A percentile compares a stretch with the other conserved stretches of the same genome.
Conservation (phyloP, 2,888 invertebrate species). For the Anagyrus pseudococci region DNA sequence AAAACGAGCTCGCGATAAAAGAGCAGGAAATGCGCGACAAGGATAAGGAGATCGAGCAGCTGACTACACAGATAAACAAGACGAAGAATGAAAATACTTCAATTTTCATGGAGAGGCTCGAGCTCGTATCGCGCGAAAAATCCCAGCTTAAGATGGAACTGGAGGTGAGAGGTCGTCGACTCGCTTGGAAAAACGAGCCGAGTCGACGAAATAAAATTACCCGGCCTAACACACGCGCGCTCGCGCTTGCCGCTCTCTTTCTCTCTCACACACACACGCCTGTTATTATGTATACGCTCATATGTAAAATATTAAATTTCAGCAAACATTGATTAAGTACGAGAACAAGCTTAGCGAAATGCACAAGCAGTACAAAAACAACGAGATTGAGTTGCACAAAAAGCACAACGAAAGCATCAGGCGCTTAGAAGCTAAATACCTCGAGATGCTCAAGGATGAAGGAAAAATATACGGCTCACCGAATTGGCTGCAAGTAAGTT, state of each 20-base stretch:
- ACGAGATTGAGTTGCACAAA: conserved; percentile 37
- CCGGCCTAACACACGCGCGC: neutral
- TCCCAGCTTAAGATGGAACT: conserved; percentile 33
- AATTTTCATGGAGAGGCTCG: conserved; percentile 27
- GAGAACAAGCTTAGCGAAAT: conserved; percentile 42
- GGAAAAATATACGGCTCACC: conserved; percentile 4
- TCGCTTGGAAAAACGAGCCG: neutral
- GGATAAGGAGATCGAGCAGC: conserved; percentile 40
- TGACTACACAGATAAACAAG: conserved; percentile 23
- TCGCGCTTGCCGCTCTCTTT: too few relatives aligned
- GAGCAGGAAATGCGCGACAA: conserved; percentile 41
- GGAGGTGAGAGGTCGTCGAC: conserved; percentile 24
- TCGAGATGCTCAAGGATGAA: conserved; percentile 28
- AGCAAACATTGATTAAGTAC: conserved; percentile 41
- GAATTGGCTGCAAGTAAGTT: conserved; percentile 28
- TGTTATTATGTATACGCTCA: too few relatives aligned
- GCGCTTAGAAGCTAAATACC: conserved; percentile 45
- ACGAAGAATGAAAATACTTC: conserved; percentile 10
- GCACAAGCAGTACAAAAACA: conserved; percentile 32
- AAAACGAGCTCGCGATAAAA: conserved; percentile 30
- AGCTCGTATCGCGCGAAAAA: conserved; percentile 38
- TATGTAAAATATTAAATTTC: conserved; percentile 24
- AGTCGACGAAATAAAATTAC: conserved; percentile 2
- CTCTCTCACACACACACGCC: too few relatives aligned
- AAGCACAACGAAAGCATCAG: conserved; percentile 48